These are phyloP conservation scores for Acronicta aceris DNA, from an alignment of 2,888 invertebrate species.

Conservation along the genomic window DNA sequence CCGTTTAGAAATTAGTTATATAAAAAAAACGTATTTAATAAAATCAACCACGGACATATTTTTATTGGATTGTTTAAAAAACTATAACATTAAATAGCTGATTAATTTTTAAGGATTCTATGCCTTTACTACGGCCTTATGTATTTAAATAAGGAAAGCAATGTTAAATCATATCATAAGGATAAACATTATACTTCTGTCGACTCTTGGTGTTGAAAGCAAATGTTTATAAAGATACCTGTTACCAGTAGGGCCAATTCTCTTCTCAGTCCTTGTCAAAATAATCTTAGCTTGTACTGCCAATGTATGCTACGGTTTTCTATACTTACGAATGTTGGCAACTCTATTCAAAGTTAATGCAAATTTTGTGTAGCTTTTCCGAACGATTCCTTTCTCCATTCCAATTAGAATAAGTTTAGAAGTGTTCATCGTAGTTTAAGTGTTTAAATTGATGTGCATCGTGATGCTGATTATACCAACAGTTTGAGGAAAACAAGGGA, in stretches of 20 bases:
- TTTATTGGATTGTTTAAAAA: not conserved
- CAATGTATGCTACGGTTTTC: not conserved
- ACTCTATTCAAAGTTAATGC: constrained; percentile 14
- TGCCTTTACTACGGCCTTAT: constrained; percentile 7
- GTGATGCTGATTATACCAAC: not conserved
- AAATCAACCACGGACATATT: not conserved
- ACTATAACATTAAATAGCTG: not conserved
- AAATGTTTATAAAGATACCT: not conserved
- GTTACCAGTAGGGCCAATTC: constrained; percentile 1
- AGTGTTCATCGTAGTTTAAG: constrained; percentile 63
- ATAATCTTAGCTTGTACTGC: not conserved
- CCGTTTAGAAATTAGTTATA: constrained; percentile 59
- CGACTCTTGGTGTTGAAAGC: not conserved
- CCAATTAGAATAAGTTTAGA: constrained; percentile 65
- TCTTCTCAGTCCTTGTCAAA: not conserved
- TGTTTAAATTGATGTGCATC: constrained; percentile 18
- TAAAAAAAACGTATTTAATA: not conserved
- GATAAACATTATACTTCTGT: not conserved
- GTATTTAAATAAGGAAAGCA: constrained; percentile 13
- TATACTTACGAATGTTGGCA: not conserved
- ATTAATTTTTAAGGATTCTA: constrained; percentile 13
- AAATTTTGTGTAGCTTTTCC: constrained; percentile 1
- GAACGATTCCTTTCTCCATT: constrained; percentile 64
- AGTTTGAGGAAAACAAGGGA: not conserved
- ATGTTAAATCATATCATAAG: not conserved